phyloP scores from a whole-genome alignment of 2,797 vertebrate genomes.

The Molothrus ater region DNA sequence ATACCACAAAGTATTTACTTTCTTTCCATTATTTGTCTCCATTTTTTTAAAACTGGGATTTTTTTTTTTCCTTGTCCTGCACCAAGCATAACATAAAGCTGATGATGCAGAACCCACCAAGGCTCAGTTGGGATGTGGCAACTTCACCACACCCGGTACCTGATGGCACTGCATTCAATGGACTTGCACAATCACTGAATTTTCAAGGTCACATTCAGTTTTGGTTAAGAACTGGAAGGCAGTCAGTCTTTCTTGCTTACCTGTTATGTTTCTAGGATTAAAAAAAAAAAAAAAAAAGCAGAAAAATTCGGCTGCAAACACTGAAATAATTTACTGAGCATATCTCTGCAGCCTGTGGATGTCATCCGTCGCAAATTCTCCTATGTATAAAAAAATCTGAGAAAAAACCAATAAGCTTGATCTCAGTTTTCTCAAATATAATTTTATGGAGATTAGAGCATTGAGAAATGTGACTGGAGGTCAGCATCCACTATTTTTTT shows the following conservation, averaged over 20 bases:
- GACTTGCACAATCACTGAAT: not conserved
- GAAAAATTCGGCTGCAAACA: not conserved
- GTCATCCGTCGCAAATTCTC: not conserved
- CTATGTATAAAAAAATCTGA: not conserved
- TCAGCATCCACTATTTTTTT: not conserved
- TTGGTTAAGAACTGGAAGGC: not conserved
- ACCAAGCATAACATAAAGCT: not conserved
- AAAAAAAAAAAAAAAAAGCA: not conserved
- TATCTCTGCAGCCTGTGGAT: not conserved
- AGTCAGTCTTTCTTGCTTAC: not conserved
- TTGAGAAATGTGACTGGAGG: not conserved
- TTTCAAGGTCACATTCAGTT: not conserved
- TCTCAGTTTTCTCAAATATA: not conserved
- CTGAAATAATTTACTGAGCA: not conserved
- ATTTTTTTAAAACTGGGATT: not conserved
- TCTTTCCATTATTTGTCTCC: not conserved
- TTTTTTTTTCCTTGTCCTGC: not conserved
- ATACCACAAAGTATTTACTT: not conserved
- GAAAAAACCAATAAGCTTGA: not conserved
- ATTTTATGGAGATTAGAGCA: not conserved
- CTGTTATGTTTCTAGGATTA: not conserved
- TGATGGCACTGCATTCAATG: not conserved
- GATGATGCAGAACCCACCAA: not conserved
- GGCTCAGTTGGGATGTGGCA: not conserved
- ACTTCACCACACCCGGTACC: not conserved